phyloP scores from a whole-genome alignment of 1,140 invertebrate genomes.

The Zophobas morio region DNA sequence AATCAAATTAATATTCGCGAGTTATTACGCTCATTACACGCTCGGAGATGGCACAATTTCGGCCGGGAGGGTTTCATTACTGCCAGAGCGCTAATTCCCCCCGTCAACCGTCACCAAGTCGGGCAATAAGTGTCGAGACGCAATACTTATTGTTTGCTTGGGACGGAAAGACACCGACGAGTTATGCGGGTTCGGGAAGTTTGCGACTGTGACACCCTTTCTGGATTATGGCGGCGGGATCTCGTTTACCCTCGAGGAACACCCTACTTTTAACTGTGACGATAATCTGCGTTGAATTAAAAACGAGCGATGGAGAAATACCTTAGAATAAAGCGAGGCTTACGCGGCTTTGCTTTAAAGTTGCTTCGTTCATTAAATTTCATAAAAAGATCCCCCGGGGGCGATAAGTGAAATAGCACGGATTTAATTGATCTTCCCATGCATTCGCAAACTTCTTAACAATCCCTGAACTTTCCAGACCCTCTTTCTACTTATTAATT shows the following conservation, averaged over 20 bases:
- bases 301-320: too few species aligned
- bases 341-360: too few species aligned
- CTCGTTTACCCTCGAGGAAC: too few species aligned
- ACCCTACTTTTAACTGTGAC: too few species aligned
- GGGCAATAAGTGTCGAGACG: constrained; percentile 19
- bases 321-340: too few species aligned
- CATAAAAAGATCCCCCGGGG: neutral
- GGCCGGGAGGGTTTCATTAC: constrained; percentile 23
- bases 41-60: constrained; percentile 11
- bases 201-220: neutral
- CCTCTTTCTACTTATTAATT: constrained; percentile 25
- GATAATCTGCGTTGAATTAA: too few species aligned
- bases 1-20: constrained; percentile 52
- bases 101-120: constrained; percentile 12
- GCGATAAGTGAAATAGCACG: constrained; percentile 5
- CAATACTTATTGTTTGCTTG: neutral
- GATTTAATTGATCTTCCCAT: constrained; percentile 31
- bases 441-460: constrained; percentile 22
- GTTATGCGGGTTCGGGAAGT: neutral
- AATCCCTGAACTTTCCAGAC: constrained; percentile 16
- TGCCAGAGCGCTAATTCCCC: neutral
- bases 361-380: neutral
- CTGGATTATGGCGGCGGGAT: too few species aligned
- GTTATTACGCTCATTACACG: constrained; percentile 16
- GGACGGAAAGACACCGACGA: neutral